Percentiles rank a stretch among this genome's conserved stretches.
phyloP scores from a whole-genome alignment of 2,888 invertebrate genomes.

The Cephalotes varians region DNA sequence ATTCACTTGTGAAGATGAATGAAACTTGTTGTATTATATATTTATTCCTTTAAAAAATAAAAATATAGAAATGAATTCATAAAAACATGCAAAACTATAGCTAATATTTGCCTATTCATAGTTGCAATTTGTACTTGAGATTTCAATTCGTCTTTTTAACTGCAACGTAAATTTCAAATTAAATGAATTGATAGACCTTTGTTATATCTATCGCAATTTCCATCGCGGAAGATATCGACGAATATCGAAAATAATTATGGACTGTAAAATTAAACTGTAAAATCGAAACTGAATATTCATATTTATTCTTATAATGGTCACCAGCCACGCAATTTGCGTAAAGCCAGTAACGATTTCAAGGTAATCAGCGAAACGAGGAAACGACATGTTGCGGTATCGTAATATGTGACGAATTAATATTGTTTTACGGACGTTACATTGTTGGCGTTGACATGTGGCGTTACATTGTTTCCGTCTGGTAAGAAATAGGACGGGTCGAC shows the following conservation, averaged over 20 bases:
- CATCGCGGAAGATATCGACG: constrained; percentile 2
- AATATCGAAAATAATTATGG: constrained; percentile 36
- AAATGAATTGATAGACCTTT: constrained; percentile 6
- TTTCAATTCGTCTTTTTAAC: neutral
- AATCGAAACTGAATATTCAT: constrained; percentile 35
- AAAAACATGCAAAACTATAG: neutral
- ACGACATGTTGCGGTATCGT: neutral
- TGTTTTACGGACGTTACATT: neutral
- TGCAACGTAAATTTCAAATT: constrained; percentile 12
- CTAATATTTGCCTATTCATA: neutral
- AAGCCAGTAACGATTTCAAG: constrained; percentile 43
- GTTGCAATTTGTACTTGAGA: neutral
- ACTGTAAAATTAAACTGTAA: constrained; percentile 37
- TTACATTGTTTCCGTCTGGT: no score
- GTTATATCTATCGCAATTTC: constrained; percentile 7
- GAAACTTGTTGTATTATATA: neutral
- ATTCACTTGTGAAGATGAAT: neutral
- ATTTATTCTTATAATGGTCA: constrained; percentile 18
- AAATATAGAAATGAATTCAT: neutral
- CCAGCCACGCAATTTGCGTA: constrained; percentile 12
- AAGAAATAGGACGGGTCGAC: no score
- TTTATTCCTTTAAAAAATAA: neutral
- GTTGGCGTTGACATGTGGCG: no score
- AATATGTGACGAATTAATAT: neutral
- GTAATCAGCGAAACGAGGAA: constrained; percentile 30